Conservation (phyloP, 2,113 vertebrate species). For the Eidolon helvum region DNA sequence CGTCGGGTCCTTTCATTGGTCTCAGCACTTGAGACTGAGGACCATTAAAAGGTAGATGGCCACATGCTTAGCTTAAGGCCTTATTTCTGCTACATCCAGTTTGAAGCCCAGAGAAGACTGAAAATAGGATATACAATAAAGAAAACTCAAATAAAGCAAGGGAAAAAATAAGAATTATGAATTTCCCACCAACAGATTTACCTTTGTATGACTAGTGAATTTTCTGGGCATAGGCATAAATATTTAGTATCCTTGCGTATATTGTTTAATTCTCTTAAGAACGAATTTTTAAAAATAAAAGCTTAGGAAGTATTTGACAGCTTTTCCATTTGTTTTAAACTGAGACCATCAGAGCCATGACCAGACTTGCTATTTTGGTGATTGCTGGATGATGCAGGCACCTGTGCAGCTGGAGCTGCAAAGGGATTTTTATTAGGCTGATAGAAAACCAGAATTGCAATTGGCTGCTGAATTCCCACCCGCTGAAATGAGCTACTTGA, state of each 20-base stretch:
- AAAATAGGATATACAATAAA: neutral
- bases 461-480: conserved; percentile 23
- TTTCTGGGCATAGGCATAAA: neutral
- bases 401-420: neutral
- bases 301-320: neutral
- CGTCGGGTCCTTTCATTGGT: neutral
- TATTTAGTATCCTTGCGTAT: neutral
- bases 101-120: neutral
- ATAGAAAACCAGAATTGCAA: conserved; percentile 15
- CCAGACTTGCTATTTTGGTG: neutral
- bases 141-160: neutral
- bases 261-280: neutral
- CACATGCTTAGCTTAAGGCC: neutral
- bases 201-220: neutral
- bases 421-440: conserved; percentile 19
- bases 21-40: neutral
- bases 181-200: neutral
- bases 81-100: neutral
- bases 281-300: conserved; percentile 22
- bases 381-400: neutral
- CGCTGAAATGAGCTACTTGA: conserved; percentile 52
- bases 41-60: neutral
- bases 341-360: neutral
- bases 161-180: neutral
- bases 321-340: conserved; percentile 18